Evolutionary conservation across 1,140 invertebrate species (phyloP).

Genomic region (Heliconius congener): DNA sequence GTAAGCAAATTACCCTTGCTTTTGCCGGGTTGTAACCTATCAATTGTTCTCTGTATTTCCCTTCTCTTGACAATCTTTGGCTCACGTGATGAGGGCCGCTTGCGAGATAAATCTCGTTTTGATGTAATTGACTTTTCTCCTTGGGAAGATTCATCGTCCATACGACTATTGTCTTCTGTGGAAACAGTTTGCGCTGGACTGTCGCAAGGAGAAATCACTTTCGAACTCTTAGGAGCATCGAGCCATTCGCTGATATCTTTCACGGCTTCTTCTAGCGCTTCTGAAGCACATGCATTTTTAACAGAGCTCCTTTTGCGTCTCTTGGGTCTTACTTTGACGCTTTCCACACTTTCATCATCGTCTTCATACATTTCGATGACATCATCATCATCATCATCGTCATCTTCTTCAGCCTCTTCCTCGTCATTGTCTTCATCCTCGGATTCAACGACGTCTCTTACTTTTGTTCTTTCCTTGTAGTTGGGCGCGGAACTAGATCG

Average conservation of each 20-base stretch:
- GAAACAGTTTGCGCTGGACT: constrained; percentile 67
- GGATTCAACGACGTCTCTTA: constrained; percentile 17
- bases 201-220: constrained; percentile 86
- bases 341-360: constrained; percentile 44
- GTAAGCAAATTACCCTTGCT: constrained; percentile 91
- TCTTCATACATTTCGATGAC: constrained; percentile 51
- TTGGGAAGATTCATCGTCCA: constrained; percentile 68
- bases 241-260: constrained; percentile 95
- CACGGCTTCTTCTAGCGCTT: constrained; percentile 91
- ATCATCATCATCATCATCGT: constrained; percentile 57
- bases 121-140: constrained; percentile 56
- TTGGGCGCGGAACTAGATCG: constrained; percentile 43
- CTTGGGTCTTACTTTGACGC: constrained; percentile 59
- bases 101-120: constrained; percentile 71
- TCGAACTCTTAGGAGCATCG: constrained; percentile 88
- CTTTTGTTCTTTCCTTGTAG: constrained; percentile 49
- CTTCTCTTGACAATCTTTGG: constrained; percentile 82
- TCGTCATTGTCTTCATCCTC: neutral
- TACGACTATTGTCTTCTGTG: constrained; percentile 68
- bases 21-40: constrained; percentile 91
- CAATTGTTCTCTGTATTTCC: constrained; percentile 91
- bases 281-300: constrained; percentile 85
- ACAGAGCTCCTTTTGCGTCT: constrained; percentile 65
- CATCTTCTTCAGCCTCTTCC: constrained; percentile 36
- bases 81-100: constrained; percentile 70